Percentiles rank a stretch among this genome's conserved stretches.
phyloP scores from a whole-genome alignment of 2,797 vertebrate species.

The Gouania willdenowi region DNA sequence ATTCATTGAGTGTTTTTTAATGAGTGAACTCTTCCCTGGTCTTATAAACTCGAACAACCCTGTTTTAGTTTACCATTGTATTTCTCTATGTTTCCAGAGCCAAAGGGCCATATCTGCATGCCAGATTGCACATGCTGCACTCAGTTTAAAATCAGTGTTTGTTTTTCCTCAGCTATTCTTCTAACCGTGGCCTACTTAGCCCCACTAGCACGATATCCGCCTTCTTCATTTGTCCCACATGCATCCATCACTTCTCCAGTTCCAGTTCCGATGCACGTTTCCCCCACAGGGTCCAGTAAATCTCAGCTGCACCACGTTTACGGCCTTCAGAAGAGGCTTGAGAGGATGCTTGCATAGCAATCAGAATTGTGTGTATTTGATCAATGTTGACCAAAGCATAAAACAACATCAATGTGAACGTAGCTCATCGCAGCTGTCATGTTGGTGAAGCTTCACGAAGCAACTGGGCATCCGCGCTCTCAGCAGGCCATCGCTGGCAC shows the following conservation, averaged over 20 bases:
- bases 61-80: too few species aligned
- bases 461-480: too few species aligned
- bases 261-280: background rate
- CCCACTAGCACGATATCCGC: background rate
- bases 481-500: constrained; percentile 35
- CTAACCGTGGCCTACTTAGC: background rate
- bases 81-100: too few species aligned
- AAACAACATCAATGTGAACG: constrained; percentile 1
- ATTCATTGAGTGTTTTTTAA: too few species aligned
- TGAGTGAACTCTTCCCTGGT: too few species aligned
- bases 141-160: background rate
- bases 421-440: background rate
- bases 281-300: constrained; percentile 7
- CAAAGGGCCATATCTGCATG: too few species aligned
- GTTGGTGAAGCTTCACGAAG: background rate
- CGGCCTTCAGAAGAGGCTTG: background rate
- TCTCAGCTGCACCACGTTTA: background rate
- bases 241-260: constrained; percentile 4
- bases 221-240: constrained; percentile 21
- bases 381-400: background rate
- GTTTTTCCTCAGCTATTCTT: background rate
- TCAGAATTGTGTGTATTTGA: background rate
- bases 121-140: too few species aligned
- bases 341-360: background rate
- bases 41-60: too few species aligned